These are phyloP conservation scores for Coptodon rendalli DNA, from an alignment of 2,113 vertebrate genomes.

Conservation along the genomic window DNA sequence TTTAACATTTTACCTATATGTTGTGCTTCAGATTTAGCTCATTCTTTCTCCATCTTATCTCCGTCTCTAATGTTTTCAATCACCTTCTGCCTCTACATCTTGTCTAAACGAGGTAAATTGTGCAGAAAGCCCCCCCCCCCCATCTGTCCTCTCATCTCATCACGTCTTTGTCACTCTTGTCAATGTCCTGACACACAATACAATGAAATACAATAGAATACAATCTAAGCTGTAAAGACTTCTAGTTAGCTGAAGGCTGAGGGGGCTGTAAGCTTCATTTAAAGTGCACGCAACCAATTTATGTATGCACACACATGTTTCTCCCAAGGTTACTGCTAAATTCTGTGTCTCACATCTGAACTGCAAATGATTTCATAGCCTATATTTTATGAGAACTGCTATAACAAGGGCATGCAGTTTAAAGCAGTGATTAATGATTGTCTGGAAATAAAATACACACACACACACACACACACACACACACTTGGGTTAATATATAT, in stretches of 20 bases:
- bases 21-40: not conserved
- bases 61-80: not conserved
- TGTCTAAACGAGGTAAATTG: constrained; percentile 58
- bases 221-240: constrained; percentile 14
- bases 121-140: constrained; percentile 40
- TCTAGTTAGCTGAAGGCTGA: not conserved
- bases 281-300: not conserved
- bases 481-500: not conserved
- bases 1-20: not conserved
- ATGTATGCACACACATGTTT: not conserved
- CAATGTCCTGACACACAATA: constrained; percentile 25
- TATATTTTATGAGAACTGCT: not conserved
- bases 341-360: not conserved
- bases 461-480: not conserved
- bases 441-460: not conserved
- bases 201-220: constrained; percentile 16
- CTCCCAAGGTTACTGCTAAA: not conserved
- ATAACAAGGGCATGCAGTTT: not conserved
- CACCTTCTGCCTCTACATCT: constrained; percentile 21
- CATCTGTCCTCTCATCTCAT: constrained; percentile 27
- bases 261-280: not conserved
- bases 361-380: not conserved
- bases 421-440: not conserved
- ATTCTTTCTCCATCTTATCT: not conserved
- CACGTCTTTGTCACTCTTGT: constrained; percentile 36